These are phyloP conservation scores for Phallusia fumigata DNA, from an alignment of 23 tunicate genomes.

Conservation along the genomic window DNA sequence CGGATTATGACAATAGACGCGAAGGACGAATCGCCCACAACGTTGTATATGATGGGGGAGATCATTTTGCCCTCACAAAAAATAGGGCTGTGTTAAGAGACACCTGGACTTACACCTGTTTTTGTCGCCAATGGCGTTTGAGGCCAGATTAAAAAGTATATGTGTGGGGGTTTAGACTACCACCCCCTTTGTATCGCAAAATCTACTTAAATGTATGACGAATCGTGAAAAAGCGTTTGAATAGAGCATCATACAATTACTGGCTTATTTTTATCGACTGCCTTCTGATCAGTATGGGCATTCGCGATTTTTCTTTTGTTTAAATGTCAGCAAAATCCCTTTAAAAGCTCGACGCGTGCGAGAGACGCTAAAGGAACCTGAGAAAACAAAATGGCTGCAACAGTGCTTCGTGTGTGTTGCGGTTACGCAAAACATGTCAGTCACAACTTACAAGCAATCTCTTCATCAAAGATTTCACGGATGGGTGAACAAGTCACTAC, in stretches of 20 bases:
- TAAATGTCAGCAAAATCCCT: too few relatives aligned
- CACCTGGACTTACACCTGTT: slow-evolving; percentile 1
- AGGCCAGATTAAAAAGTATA: neutral
- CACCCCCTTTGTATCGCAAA: too few relatives aligned
- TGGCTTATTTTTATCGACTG: neutral
- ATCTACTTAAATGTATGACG: too few relatives aligned
- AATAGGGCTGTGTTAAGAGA: too few relatives aligned
- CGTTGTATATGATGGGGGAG: neutral
- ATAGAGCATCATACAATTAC: neutral
- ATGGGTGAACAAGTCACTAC: neutral
- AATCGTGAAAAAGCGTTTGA: neutral
- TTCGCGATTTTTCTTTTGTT: neutral
- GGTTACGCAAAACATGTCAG: neutral
- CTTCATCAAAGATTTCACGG: neutral
- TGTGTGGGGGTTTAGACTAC: too few relatives aligned
- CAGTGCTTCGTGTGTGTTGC: neutral
- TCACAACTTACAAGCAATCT: neutral
- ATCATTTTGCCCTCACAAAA: too few relatives aligned
- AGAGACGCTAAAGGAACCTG: too few relatives aligned
- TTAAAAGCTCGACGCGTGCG: too few relatives aligned
- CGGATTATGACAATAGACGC: slow-evolving; percentile 2
- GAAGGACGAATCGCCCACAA: neutral
- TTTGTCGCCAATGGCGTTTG: neutral
- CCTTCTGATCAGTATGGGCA: neutral
- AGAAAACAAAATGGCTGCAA: slow-evolving; percentile 2